Base-by-base conservation (phyloP, 2,113 vertebrate genomes). In the Penelope pileata region DNA sequence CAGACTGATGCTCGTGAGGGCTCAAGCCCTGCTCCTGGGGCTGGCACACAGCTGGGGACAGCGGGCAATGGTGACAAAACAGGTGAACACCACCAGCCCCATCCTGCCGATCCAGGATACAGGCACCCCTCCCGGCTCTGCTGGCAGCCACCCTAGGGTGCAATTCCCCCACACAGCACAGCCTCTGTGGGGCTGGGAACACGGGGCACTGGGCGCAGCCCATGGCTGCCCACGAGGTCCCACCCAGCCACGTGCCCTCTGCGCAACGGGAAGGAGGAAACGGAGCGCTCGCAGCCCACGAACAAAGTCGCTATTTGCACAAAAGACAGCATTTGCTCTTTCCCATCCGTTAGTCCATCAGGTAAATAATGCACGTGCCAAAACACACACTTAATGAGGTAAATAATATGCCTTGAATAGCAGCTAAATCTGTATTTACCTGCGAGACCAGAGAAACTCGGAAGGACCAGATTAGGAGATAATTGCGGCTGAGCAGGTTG, bases 341-440 rank as follows among this genome's bases (percentile, higher is more conserved):
- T 93, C 96, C 96, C 96, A 98, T 93, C 96, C 91, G 45, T 97
- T 97, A 98, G 97, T 96, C 97, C 29, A 26, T 91, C 98, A 98
- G 95, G 97, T 98, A 98, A 98, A 98, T 98, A 98, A 98, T 78
- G 91, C 96, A 97, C 91, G 94, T 97, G 98, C 97, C 98, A 98
- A 98, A 98, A 98, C 93, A 98, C 97, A 98, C 97, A 98, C 96
- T 98, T 98, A 98, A 98, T 98, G 98, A 98, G 97, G 96, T 96
- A 98, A 98, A 98, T 98, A 98, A 98, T 97, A 98, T 89, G 97
- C 97, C 97, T 97, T 82, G 96, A 98, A 96, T 96, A 98, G 97
- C 73, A 7, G 96, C 89, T 98, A 97, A 96, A 97, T 97, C 97
- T 95, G 93, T 98, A 98, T 98, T 98, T 98, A 98, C 98, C 98